phyloP scores from a whole-genome alignment of 2,113 vertebrate genomes.

The Holacanthus passer region DNA sequence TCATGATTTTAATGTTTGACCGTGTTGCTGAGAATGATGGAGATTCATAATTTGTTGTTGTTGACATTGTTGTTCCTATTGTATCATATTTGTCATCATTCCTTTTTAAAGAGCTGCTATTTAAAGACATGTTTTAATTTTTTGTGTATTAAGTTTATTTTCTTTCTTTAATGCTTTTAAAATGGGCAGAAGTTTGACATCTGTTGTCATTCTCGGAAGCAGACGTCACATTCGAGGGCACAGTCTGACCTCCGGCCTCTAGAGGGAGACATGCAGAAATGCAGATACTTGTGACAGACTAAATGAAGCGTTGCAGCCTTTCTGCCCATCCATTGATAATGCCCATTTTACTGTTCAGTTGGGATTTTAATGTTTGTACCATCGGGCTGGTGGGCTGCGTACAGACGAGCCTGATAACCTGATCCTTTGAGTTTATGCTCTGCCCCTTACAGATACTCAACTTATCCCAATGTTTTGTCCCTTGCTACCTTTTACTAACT shows the following conservation, averaged over 20 bases:
- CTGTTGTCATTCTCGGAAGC: slow-evolving; percentile 18
- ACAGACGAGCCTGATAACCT: neutral
- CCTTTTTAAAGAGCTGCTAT: slow-evolving; percentile 86
- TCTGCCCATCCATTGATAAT: slow-evolving; percentile 8
- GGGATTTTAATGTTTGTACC: slow-evolving; percentile 7
- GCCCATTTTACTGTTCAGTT: slow-evolving; percentile 28
- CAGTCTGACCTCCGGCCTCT: slow-evolving; percentile 65
- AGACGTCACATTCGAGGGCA: slow-evolving; percentile 28
- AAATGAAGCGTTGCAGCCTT: slow-evolving; percentile 24
- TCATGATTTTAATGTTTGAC: slow-evolving; percentile 43
- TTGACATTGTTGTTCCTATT: slow-evolving; percentile 64
- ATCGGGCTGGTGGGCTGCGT: neutral
- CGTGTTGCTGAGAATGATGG: slow-evolving; percentile 40
- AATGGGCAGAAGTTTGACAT: slow-evolving; percentile 56
- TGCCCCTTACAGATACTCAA: neutral
- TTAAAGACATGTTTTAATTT: slow-evolving; percentile 70
- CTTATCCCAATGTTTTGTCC: neutral
- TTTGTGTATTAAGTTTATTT: slow-evolving; percentile 65
- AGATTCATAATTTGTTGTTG: slow-evolving; percentile 43
- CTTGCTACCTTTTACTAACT: neutral
- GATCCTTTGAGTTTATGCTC: neutral
- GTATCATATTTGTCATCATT: slow-evolving; percentile 76
- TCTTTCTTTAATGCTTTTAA: slow-evolving; percentile 66
- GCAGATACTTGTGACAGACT: slow-evolving; percentile 54
- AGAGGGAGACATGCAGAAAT: slow-evolving; percentile 78